Percentiles rank a stretch among this genome's conserved stretches.
Evolutionary conservation across 2,888 invertebrate species (phyloP).

Genomic region (Scaptomyza cyrtandrae): DNA sequence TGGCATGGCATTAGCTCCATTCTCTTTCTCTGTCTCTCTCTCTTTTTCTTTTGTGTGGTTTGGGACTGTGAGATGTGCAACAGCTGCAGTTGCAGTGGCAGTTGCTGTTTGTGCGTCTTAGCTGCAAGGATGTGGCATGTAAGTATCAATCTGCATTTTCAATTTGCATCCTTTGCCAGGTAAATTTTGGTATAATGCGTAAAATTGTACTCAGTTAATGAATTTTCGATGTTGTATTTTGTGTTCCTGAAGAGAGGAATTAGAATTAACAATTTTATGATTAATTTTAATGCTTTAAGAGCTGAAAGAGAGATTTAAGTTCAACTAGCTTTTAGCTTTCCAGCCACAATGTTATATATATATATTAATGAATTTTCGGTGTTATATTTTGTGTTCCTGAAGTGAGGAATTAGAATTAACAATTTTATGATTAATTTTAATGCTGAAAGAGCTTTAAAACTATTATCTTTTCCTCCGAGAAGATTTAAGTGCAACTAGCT

Average conservation of each 20-base stretch:
- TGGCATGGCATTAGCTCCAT: slow-evolving; percentile 11
- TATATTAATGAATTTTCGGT: background rate
- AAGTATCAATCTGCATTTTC: slow-evolving; percentile 28
- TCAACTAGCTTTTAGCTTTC: too few relatives aligned
- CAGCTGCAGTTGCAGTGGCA: slow-evolving; percentile 35
- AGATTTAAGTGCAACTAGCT: background rate
- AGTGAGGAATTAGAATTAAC: too few relatives aligned
- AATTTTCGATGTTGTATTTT: background rate
- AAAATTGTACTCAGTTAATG: background rate
- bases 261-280: too few relatives aligned
- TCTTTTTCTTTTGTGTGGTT: slow-evolving; percentile 2
- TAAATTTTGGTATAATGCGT: background rate
- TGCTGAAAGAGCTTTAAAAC: background rate
- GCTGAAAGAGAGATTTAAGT: too few relatives aligned
- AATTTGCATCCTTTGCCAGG: slow-evolving; percentile 20
- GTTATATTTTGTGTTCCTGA: background rate
- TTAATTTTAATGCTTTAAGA: too few relatives aligned
- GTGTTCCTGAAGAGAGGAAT: too few relatives aligned
- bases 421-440: too few relatives aligned
- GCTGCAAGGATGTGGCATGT: background rate
- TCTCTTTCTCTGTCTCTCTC: background rate
- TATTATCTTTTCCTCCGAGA: background rate
- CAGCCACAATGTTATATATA: too few relatives aligned
- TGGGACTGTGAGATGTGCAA: slow-evolving; percentile 29
- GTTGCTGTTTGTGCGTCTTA: slow-evolving; percentile 22